Conservation (phyloP, 2,797 vertebrate species). For the Scolopax bukidnonensis region DNA sequence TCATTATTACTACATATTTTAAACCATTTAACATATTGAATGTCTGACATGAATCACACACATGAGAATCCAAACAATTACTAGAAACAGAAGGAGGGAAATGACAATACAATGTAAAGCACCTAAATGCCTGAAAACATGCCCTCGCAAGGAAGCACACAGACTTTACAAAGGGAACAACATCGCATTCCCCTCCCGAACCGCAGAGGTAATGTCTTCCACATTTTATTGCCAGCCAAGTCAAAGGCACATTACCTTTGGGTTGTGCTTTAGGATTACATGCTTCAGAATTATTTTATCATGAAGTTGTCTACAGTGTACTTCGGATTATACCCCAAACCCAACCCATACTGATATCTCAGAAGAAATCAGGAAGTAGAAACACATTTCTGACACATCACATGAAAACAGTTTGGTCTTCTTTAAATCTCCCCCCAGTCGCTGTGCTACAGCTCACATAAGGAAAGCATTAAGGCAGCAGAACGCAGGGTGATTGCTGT, state of each 20-base stretch:
- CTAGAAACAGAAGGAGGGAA: neutral
- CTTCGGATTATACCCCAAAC: neutral
- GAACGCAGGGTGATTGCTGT: neutral
- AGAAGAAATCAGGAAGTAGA: slow-evolving; percentile 40
- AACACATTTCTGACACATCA: slow-evolving; percentile 44
- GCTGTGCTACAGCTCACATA: slow-evolving; percentile 7
- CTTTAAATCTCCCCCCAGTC: slow-evolving; percentile 31
- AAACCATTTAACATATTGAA: neutral
- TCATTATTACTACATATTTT: neutral
- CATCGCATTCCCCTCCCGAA: neutral
- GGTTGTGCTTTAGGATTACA: neutral
- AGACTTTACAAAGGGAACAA: slow-evolving; percentile 1
- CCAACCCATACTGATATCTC: neutral
- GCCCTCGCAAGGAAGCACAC: neutral
- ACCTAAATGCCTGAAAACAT: neutral
- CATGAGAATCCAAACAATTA: neutral
- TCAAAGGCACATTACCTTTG: neutral
- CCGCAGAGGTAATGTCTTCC: slow-evolving; percentile 10
- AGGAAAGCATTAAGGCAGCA: slow-evolving; percentile 67
- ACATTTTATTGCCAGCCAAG: neutral
- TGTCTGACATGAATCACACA: neutral
- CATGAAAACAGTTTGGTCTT: slow-evolving; percentile 23
- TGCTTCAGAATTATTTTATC: neutral
- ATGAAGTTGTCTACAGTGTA: neutral
- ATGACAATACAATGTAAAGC: neutral